Conservation (phyloP, 2,797 vertebrate species). For the Brachymystax lenok region DNA sequence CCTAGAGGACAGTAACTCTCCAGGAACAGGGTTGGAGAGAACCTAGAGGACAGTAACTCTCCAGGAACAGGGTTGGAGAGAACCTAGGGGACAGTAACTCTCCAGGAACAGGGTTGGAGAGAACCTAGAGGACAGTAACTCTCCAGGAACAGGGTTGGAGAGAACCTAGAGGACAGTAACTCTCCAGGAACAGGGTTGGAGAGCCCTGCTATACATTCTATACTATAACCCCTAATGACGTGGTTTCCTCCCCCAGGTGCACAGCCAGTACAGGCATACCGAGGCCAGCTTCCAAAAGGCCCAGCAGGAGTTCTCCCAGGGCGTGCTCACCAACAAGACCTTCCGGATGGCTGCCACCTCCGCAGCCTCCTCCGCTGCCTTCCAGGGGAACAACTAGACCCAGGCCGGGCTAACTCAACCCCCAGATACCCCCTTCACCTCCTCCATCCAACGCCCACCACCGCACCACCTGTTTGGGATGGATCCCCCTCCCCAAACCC, state of each 20-base stretch:
- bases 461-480: neutral
- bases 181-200: too few relatives aligned
- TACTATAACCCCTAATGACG: conserved; percentile 14
- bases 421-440: conserved; percentile 7
- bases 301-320: conserved; percentile 96
- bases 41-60: too few relatives aligned
- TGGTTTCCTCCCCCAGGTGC: conserved; percentile 79
- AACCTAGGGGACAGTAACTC: too few relatives aligned
- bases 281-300: conserved; percentile 97
- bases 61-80: too few relatives aligned
- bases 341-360: conserved; percentile 80
- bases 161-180: too few relatives aligned
- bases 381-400: conserved; percentile 76
- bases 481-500: neutral
- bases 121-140: too few relatives aligned
- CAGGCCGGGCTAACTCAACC: conserved; percentile 25
- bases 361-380: conserved; percentile 81
- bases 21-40: too few relatives aligned
- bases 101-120: too few relatives aligned
- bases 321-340: conserved; percentile 85
- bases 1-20: too few relatives aligned
- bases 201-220: neutral
- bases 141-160: too few relatives aligned
- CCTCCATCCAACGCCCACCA: neutral
- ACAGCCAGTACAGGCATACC: conserved; percentile 87